Evolutionary conservation across 53 echinoderm and acorn worm genomes (phyloP).

Genomic region (Antedon mediterranea): DNA sequence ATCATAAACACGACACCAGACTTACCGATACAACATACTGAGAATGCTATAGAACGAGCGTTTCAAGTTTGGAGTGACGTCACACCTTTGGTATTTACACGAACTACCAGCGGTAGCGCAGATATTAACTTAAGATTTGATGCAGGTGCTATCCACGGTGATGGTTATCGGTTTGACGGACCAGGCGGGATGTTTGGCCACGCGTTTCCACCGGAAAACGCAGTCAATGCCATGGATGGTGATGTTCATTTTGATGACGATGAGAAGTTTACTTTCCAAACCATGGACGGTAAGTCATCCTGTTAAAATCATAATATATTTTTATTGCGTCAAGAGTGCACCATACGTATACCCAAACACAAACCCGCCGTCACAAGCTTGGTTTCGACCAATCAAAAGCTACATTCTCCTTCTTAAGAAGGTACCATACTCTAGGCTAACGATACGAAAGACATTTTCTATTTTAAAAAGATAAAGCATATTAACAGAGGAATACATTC

Average conservation of each 20-base stretch:
- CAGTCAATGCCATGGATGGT: constrained; percentile 9
- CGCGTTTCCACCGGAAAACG: constrained; percentile 80
- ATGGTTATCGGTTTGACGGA: constrained; percentile 72
- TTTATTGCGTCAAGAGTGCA: too few relatives aligned
- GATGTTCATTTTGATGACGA: constrained; percentile 95
- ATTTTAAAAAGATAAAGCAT: too few relatives aligned
- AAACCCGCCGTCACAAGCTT: too few relatives aligned
- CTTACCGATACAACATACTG: not conserved
- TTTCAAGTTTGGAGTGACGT: constrained; percentile 76
- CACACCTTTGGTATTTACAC: constrained; percentile 56
- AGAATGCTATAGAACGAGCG: constrained; percentile 46
- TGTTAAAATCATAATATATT: constrained; percentile 2
- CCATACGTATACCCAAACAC: too few relatives aligned
- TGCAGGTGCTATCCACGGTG: constrained; percentile 47
- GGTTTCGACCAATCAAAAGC: too few relatives aligned
- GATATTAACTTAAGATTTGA: constrained; percentile 60
- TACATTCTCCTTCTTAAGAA: too few relatives aligned
- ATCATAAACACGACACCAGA: not conserved
- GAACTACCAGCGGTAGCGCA: constrained; percentile 8
- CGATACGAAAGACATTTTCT: too few relatives aligned
- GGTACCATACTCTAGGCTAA: too few relatives aligned
- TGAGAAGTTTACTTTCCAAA: constrained; percentile 51
- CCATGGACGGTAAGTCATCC: constrained; percentile 41
- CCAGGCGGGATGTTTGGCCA: constrained; percentile 77
- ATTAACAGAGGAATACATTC: too few relatives aligned